These are phyloP conservation scores for Stichopus horrens DNA, from an alignment of 53 echinoderm and acorn worm species.

Conservation along the genomic window DNA sequence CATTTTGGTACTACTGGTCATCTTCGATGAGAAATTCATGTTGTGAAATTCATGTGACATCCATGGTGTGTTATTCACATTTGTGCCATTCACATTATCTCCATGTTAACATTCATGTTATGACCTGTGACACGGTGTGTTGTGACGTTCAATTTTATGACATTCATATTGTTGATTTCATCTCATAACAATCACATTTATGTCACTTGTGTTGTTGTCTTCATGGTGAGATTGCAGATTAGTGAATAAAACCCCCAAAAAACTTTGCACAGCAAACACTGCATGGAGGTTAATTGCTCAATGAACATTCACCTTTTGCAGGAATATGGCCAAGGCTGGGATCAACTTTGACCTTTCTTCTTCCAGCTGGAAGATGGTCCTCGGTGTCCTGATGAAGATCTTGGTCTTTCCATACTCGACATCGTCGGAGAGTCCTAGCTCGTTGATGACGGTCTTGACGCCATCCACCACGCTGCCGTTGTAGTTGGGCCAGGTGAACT, in stretches of 20 bases:
- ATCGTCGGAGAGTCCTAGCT: slow-evolving; percentile 68
- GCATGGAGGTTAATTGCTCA: not conserved
- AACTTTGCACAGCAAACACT: too few species aligned
- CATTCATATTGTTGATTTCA: not conserved
- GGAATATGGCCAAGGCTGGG: slow-evolving; percentile 81
- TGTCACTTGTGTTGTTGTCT: not conserved
- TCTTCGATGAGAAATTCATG: too few species aligned
- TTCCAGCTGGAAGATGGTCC: slow-evolving; percentile 82
- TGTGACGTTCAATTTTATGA: not conserved
- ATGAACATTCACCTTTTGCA: slow-evolving; percentile 76
- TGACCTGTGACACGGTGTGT: not conserved
- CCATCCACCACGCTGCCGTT: slow-evolving; percentile 73
- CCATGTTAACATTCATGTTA: too few species aligned
- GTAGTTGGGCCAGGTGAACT: slow-evolving; percentile 97
- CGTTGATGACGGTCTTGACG: slow-evolving; percentile 67
- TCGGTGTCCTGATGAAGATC: slow-evolving; percentile 93
- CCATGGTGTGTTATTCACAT: too few species aligned
- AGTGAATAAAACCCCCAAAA: not conserved
- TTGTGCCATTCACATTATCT: too few species aligned
- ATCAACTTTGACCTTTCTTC: slow-evolving; percentile 77
- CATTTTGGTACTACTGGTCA: too few species aligned
- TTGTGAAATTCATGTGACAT: too few species aligned
- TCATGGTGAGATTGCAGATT: not conserved
- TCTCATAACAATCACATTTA: too few species aligned
- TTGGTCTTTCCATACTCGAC: slow-evolving; percentile 93